Percentiles rank a stretch among this genome's conserved stretches.
Conservation (phyloP, 2,888 invertebrate species). For the Prenolepis imparis region DNA sequence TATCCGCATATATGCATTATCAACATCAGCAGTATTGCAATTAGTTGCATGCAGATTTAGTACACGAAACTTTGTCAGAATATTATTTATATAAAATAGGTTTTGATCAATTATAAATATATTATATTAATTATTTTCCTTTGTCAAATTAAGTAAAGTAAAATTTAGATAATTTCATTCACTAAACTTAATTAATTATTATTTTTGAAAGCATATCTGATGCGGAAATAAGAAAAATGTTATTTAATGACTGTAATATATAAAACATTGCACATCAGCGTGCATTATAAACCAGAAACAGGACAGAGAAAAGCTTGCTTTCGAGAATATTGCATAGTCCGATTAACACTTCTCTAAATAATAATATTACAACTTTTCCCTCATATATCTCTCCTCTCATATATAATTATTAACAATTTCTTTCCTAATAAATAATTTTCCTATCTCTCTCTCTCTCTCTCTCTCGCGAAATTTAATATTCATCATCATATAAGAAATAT, state of each 20-base stretch:
- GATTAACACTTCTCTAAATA: not conserved
- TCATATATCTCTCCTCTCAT: not conserved
- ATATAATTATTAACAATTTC: not conserved
- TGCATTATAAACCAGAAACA: not conserved
- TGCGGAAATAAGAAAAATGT: not conserved
- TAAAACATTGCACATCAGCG: not conserved
- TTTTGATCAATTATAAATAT: not conserved
- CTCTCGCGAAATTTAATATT: not conserved
- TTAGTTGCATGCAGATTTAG: conserved; percentile 17
- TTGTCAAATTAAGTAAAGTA: not conserved
- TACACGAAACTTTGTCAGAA: not conserved
- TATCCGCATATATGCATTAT: conserved; percentile 60
- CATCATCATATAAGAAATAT: not conserved
- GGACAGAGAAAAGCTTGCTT: not conserved
- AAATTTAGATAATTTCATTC: not conserved
- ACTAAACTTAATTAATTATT: conserved; percentile 8
- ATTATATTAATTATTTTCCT: not conserved
- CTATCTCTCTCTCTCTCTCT: not conserved
- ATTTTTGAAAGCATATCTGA: not conserved
- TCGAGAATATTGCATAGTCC: not conserved
- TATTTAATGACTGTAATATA: not conserved
- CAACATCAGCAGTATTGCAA: not conserved
- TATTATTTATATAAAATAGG: not conserved
- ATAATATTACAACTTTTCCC: not conserved
- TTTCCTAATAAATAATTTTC: not conserved